These are phyloP conservation scores for Hymenopus coronatus DNA, from an alignment of 2,888 invertebrate genomes.

Conservation along the genomic window DNA sequence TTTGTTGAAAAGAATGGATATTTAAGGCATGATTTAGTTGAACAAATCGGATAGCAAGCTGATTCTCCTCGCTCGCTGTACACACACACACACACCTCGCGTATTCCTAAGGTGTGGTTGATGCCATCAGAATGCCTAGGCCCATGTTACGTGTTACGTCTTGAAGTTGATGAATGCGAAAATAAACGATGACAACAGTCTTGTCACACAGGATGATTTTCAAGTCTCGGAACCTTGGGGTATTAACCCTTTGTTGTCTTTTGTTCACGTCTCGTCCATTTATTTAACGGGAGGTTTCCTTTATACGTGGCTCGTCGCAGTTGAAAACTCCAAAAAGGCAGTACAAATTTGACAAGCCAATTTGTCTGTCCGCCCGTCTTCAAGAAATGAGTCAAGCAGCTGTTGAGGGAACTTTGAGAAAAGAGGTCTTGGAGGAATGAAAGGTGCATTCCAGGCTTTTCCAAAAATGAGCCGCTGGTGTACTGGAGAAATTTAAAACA, in stretches of 20 bases:
- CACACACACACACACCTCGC: background rate
- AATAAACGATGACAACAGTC: background rate
- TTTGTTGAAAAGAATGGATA: too few relatives aligned
- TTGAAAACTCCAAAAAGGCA: background rate
- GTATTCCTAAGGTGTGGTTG: background rate
- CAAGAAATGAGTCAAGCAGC: background rate
- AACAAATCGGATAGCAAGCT: too few relatives aligned
- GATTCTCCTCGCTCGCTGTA: too few relatives aligned
- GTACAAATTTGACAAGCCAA: background rate
- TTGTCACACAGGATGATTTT: background rate
- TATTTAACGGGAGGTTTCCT: background rate
- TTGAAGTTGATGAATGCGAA: background rate
- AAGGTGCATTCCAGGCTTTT: too few relatives aligned
- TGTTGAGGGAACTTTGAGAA: background rate
- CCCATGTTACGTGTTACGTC: background rate
- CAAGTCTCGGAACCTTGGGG: background rate
- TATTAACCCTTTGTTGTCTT: background rate
- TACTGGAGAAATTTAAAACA: too few relatives aligned
- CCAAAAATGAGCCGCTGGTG: too few relatives aligned
- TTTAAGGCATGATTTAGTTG: too few relatives aligned
- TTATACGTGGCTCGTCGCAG: background rate
- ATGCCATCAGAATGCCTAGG: background rate
- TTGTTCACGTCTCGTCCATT: background rate
- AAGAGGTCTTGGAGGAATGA: background rate
- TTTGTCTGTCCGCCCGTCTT: background rate